A percentile compares a stretch with the other conserved stretches of the same genome.
Evolutionary conservation across 53 echinoderm and acorn worm genomes (phyloP).

Genomic region (Temnopleurus reevesii): DNA sequence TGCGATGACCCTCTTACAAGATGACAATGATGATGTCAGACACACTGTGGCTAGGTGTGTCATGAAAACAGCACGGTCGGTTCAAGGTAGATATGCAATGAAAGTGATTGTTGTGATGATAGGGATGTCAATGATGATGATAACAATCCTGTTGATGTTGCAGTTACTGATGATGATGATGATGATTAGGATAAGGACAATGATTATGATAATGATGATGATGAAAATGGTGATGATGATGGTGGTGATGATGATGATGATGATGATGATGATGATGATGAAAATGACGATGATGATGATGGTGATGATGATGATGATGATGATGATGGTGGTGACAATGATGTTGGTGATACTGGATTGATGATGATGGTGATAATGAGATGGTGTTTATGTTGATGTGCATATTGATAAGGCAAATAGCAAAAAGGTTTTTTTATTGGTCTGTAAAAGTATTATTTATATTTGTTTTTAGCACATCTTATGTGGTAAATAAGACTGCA

Average conservation of each 20-base stretch:
- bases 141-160: neutral
- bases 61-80: neutral
- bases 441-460: too few relatives aligned
- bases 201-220: neutral
- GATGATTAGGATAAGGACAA: neutral
- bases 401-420: neutral
- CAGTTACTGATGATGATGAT: neutral
- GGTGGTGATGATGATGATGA: neutral
- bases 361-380: neutral
- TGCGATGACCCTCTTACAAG: conserved; percentile 2
- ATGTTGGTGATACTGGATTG: neutral
- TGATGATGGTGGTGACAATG: neutral
- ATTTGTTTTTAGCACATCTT: too few relatives aligned
- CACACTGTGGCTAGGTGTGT: neutral
- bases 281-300: neutral
- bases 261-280: neutral
- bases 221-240: neutral
- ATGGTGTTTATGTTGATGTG: neutral
- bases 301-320: neutral
- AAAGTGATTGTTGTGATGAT: neutral
- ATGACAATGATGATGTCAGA: conserved; percentile 33
- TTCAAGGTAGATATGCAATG: neutral
- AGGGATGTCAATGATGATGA: neutral
- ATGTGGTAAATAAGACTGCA: too few relatives aligned
- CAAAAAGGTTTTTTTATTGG: too few relatives aligned